Conservation (phyloP, 2,113 vertebrate genomes). For the Arizona elegans region DNA sequence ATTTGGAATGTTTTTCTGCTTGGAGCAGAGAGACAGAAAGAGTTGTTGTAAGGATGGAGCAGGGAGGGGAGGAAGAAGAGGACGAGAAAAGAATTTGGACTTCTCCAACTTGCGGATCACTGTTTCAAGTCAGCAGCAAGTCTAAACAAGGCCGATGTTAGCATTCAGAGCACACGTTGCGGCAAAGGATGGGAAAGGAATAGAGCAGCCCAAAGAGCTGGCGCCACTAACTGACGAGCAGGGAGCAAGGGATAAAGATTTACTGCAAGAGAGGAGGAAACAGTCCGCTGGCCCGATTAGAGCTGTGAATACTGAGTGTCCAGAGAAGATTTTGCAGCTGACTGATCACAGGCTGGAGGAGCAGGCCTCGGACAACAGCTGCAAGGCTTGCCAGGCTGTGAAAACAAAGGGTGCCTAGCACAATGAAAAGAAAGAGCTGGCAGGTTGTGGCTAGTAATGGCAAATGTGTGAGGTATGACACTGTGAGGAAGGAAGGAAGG, state of each 20-base stretch:
- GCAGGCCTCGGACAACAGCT: constrained; percentile 81
- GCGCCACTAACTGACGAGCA: constrained; percentile 74
- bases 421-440: constrained; percentile 74
- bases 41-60: not conserved
- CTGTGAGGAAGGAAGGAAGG: constrained; percentile 24
- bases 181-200: constrained; percentile 50
- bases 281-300: constrained; percentile 74
- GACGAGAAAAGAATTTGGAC: constrained; percentile 4
- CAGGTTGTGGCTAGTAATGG: constrained; percentile 81
- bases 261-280: constrained; percentile 76
- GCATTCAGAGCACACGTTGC: constrained; percentile 61
- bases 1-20: not conserved
- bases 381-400: constrained; percentile 75
- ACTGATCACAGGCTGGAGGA: constrained; percentile 81
- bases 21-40: not conserved
- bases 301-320: constrained; percentile 77
- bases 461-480: constrained; percentile 79
- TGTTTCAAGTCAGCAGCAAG: constrained; percentile 1
- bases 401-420: constrained; percentile 76
- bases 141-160: constrained; percentile 54
- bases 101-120: constrained; percentile 33
- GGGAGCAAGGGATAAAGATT: constrained; percentile 78
- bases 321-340: constrained; percentile 73
- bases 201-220: constrained; percentile 72
- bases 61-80: constrained; percentile 14